Conservation (phyloP, 2,888 invertebrate genomes). For the Drosophila borealis region DNA sequence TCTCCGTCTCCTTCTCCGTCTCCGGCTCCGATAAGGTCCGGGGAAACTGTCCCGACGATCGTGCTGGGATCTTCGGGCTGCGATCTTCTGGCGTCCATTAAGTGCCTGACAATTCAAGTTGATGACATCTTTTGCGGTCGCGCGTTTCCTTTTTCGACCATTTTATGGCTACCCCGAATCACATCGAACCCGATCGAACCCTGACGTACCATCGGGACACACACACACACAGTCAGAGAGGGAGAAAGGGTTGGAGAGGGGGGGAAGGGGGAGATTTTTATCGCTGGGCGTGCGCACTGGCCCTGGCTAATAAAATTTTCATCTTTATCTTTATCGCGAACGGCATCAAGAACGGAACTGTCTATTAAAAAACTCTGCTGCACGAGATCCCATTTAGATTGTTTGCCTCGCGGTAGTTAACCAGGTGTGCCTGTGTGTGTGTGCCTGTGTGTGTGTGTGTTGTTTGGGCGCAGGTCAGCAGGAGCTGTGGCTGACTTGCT, state of each 20-base stretch:
- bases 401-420: neutral
- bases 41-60: too few relatives aligned
- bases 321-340: constrained; percentile 70
- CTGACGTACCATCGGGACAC: constrained; percentile 6
- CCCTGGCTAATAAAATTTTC: constrained; percentile 62
- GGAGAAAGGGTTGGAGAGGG: too few relatives aligned
- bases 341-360: constrained; percentile 71
- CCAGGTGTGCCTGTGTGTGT: neutral
- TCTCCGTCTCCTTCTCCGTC: neutral
- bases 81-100: constrained; percentile 38
- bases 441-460: neutral
- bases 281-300: constrained; percentile 55
- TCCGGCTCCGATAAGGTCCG: neutral
- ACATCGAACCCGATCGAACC: constrained; percentile 7
- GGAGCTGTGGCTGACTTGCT: too few relatives aligned
- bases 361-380: constrained; percentile 58
- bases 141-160: constrained; percentile 48
- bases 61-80: too few relatives aligned
- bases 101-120: constrained; percentile 70
- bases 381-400: constrained; percentile 49
- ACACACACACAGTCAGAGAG: neutral
- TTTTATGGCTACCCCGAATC: constrained; percentile 43
- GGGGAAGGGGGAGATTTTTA: constrained; percentile 47
- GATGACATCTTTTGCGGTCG: constrained; percentile 77
- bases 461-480: too few relatives aligned